Evolutionary conservation across 2,113 vertebrate species (phyloP).

Genomic region (Sorex fumeus): DNA sequence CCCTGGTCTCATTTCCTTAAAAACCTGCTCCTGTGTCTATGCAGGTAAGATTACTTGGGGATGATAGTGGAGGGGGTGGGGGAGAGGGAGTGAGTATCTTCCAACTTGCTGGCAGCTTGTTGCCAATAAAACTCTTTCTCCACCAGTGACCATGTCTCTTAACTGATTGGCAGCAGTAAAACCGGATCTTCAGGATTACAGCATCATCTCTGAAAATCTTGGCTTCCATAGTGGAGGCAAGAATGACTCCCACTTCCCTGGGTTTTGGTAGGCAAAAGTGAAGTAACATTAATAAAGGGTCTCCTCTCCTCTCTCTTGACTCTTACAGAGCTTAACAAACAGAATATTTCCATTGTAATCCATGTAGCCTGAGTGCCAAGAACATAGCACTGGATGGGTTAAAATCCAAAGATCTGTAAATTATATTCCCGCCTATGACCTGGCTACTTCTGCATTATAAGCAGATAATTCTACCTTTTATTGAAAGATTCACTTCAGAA

Average conservation of each 20-base stretch:
- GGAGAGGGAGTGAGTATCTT: too few relatives aligned
- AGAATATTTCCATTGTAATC: background rate
- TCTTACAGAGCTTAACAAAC: background rate
- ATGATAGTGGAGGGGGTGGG: too few relatives aligned
- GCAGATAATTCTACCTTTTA: background rate
- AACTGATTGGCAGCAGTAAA: too few relatives aligned
- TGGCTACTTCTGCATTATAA: background rate
- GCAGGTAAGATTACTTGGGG: too few relatives aligned
- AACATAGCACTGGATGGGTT: background rate
- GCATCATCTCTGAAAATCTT: background rate
- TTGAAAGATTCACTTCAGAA: conserved; percentile 26
- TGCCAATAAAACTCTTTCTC: too few relatives aligned
- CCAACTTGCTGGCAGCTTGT: too few relatives aligned
- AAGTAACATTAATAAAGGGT: fast-evolving
- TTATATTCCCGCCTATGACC: fast-evolving
- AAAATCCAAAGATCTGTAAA: background rate
- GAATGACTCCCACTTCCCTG: fast-evolving
- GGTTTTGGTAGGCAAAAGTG: background rate
- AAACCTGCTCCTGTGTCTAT: too few relatives aligned
- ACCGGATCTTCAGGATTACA: background rate
- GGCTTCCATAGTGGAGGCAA: background rate
- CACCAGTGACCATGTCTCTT: too few relatives aligned
- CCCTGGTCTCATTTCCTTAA: too few relatives aligned
- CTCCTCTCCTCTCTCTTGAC: background rate
- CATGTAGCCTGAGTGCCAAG: background rate